Evolutionary conservation across 2,888 invertebrate genomes (phyloP).

Genomic region (Timema podura): DNA sequence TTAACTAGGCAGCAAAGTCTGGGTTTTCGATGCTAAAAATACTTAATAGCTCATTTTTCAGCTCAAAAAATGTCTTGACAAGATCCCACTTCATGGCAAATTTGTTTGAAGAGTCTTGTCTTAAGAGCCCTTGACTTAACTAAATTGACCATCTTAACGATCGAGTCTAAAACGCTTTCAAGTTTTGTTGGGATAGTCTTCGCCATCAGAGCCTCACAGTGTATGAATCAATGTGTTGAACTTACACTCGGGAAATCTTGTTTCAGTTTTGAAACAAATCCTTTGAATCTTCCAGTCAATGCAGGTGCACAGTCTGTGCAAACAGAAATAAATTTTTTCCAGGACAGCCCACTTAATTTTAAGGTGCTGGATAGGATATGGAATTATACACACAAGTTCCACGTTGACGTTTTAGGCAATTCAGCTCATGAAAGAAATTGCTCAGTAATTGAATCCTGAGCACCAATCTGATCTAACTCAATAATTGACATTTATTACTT

Average conservation of each 20-base stretch:
- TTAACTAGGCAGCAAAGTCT: constrained; percentile 1
- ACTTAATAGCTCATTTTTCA: constrained; percentile 3
- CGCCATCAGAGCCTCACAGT: neutral
- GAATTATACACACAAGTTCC: neutral
- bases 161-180: too few species aligned
- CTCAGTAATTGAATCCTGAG: neutral
- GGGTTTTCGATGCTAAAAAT: neutral
- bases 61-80: too few species aligned
- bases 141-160: neutral
- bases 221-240: neutral
- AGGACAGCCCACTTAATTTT: neutral
- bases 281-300: neutral
- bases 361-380: neutral
- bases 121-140: neutral
- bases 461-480: too few species aligned
- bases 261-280: neutral
- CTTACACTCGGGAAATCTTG: neutral
- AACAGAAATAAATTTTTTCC: neutral
- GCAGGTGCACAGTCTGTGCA: neutral
- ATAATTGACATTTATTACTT: too few species aligned
- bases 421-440: neutral
- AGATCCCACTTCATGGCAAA: neutral
- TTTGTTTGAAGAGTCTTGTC: neutral
- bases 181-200: constrained; percentile 5
- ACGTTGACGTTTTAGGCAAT: neutral